Percentiles rank a stretch among this genome's conserved stretches.
phyloP scores from a whole-genome alignment of 2,797 vertebrate species.

The Arremon aurantiirostris region DNA sequence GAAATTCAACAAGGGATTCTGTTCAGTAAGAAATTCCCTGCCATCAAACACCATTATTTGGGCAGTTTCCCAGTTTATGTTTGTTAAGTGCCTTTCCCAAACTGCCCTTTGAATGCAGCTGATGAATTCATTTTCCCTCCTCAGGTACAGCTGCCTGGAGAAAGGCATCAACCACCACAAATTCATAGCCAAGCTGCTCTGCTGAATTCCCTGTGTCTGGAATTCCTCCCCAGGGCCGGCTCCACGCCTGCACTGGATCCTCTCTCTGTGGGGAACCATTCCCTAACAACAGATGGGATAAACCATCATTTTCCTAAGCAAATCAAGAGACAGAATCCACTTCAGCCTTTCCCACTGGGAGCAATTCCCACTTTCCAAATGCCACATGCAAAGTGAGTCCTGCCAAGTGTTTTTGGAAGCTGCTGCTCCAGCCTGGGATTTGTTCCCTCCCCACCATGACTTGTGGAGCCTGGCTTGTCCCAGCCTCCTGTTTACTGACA shows the following conservation, averaged over 20 bases:
- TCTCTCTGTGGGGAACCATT: not conserved
- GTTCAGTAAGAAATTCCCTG: not conserved
- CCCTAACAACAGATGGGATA: not conserved
- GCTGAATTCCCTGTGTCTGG: not conserved
- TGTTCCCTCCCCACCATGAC: not conserved
- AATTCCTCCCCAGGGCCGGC: not conserved
- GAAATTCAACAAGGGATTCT: not conserved
- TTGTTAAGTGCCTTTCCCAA: not conserved
- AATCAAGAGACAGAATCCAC: constrained; percentile 15
- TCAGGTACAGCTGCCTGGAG: not conserved
- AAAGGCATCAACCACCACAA: not conserved
- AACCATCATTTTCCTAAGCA: not conserved
- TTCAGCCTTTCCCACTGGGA: not conserved
- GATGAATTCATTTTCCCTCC: not conserved
- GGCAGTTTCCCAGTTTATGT: not conserved
- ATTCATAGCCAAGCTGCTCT: not conserved
- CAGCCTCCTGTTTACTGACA: not conserved
- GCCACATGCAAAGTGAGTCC: not conserved
- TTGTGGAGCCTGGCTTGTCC: not conserved
- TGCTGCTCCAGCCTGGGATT: not conserved
- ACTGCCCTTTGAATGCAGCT: not conserved
- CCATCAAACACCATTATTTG: not conserved
- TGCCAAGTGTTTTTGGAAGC: not conserved
- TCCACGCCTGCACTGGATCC: not conserved
- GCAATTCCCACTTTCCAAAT: not conserved